Base-by-base conservation (phyloP, 2,113 vertebrate genomes). In the Alectura lathami region DNA sequence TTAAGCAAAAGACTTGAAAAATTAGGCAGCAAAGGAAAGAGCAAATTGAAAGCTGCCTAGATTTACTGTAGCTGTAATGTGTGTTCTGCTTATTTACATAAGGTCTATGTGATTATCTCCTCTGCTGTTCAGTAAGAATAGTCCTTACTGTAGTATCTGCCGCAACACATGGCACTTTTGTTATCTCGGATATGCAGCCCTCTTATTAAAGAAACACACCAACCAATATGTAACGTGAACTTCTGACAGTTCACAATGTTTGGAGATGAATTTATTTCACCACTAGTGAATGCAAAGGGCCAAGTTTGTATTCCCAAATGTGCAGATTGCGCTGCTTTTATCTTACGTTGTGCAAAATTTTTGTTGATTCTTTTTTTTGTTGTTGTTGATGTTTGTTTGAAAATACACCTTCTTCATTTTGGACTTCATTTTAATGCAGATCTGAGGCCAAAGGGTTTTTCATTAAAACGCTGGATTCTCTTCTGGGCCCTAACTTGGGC, bases 101-200 rank as follows among this genome's bases (percentile, higher is more conserved):
- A 96, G 43, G 91, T 87, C 96, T 97, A 32, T 66, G 53, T 86
- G 89, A 97, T 96, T 97, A 97, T 96, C 94, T 97, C 89, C 78
- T 91, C 62, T 91, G 62, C 93, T 94, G 64, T 53, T 97, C 60
- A 79, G 89, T 97, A 96, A 97, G 96, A 97, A 97, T 97, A 97
- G 95, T 91, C 74, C 34, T 57, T 88, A 77, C 70, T 89, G 72
- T 95, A 92, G 70, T 96, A 94, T 75, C 83, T 51, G 76, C 82
- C 1, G 3, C 76, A 16, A 68, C 96, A 93, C 93, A 94, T 91
- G 94, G 94, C 72, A 78, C 83, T 86, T 94, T 67, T 89, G 94
- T 97, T 98, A 98, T 97, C 97, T 97, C 12, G 1, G 85, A 83
- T 91, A 56, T n/a, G 84, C 97, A 97, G 94, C 68, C 86, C 79